Evolutionary conservation across 2,888 invertebrate genomes (phyloP).

Genomic region (Parnassius orleans): DNA sequence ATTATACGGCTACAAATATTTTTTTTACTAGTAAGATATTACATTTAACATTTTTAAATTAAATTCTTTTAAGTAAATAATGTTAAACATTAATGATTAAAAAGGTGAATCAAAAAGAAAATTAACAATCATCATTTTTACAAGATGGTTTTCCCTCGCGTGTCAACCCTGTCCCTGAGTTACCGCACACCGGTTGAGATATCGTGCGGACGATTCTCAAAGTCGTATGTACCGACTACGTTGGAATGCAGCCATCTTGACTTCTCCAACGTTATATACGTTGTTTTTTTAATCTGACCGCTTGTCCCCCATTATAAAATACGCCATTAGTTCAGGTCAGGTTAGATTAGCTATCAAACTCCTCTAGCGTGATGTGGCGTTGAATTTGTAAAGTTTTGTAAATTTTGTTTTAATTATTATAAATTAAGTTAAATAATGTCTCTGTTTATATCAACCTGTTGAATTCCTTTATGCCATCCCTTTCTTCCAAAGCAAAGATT

Average conservation of each 20-base stretch:
- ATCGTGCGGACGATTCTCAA: conserved; percentile 30
- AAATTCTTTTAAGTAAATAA: too few species aligned
- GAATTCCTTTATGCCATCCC: too few species aligned
- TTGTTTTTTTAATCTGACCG: conserved; percentile 13
- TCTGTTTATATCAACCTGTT: too few species aligned
- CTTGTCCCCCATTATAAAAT: conserved; percentile 17
- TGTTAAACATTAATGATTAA: too few species aligned
- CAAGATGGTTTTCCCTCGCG: neutral
- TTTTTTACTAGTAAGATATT: too few species aligned
- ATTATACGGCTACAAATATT: too few species aligned
- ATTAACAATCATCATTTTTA: neutral
- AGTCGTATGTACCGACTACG: conserved; percentile 25
- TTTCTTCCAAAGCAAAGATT: too few species aligned
- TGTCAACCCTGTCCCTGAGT: conserved; percentile 26
- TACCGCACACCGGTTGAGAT: conserved; percentile 28
- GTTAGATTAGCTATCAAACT: conserved; percentile 6
- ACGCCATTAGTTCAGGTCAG: conserved; percentile 10
- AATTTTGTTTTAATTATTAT: neutral
- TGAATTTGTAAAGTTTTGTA: neutral
- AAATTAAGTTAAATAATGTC: too few species aligned
- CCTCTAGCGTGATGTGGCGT: neutral
- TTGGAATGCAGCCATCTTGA: conserved; percentile 46
- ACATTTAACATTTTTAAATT: too few species aligned
- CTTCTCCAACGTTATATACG: conserved; percentile 32
- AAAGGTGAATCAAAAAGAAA: too few species aligned